A percentile compares a stretch with the other conserved stretches of the same genome.
Conservation (phyloP, 1,140 invertebrate species). For the Drosophila leontia region DNA sequence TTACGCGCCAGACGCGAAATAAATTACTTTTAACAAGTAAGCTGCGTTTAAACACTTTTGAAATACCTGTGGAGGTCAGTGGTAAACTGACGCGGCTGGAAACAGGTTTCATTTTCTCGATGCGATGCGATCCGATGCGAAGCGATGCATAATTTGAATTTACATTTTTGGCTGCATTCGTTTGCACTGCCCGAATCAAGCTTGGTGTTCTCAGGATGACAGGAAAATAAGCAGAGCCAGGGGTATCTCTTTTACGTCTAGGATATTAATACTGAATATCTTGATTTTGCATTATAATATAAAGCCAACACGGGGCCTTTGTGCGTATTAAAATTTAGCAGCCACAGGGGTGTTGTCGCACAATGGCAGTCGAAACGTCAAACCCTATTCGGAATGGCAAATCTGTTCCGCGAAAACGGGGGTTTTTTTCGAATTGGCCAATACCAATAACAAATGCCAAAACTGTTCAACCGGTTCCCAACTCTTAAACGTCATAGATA, state of each 20-base stretch:
- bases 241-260: neutral
- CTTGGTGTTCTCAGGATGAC: neutral
- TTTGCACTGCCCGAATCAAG: conserved; percentile 11
- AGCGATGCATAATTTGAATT: conserved; percentile 55
- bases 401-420: conserved; percentile 49
- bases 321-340: conserved; percentile 15
- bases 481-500: conserved; percentile 33
- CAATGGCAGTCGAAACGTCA: conserved; percentile 7
- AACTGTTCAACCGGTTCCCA: conserved; percentile 38
- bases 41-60: conserved; percentile 45
- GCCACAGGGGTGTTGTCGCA: conserved; percentile 8
- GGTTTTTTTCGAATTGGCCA: too few relatives aligned
- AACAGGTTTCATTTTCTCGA: conserved; percentile 68
- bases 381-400: conserved; percentile 9
- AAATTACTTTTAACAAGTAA: conserved; percentile 56
- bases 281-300: neutral
- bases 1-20: conserved; percentile 35
- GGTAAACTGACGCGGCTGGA: conserved; percentile 42
- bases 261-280: neutral
- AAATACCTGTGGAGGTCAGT: conserved; percentile 66
- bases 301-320: neutral
- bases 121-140: conserved; percentile 13
- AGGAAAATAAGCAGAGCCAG: neutral
- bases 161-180: conserved; percentile 45
- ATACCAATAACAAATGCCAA: conserved; percentile 23